These are phyloP conservation scores for Heliconius ethilla DNA, from an alignment of 2,888 invertebrate species.

Conservation along the genomic window DNA sequence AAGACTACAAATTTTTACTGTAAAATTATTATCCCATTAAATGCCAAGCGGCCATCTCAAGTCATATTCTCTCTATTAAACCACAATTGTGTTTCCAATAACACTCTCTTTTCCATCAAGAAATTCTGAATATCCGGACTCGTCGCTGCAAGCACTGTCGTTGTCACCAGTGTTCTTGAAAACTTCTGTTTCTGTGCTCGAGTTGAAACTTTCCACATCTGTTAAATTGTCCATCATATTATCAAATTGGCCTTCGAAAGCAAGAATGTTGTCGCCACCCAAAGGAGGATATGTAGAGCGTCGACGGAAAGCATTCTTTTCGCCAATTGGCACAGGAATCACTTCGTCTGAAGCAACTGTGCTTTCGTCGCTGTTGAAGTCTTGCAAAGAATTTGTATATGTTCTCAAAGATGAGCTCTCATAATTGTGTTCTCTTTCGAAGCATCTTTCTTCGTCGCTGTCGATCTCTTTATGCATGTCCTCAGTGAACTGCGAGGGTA, in stretches of 20 bases:
- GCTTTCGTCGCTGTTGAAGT: constrained; percentile 47
- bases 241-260: constrained; percentile 70
- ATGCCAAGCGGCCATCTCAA: constrained; percentile 42
- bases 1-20: not conserved
- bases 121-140: constrained; percentile 94
- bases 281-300: constrained; percentile 76
- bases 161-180: constrained; percentile 82
- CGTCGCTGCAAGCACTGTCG: constrained; percentile 93
- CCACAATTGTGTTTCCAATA: constrained; percentile 78
- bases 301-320: constrained; percentile 70
- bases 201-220: constrained; percentile 69
- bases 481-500: constrained; percentile 70
- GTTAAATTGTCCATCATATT: constrained; percentile 72
- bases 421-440: constrained; percentile 55
- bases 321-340: constrained; percentile 77
- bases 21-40: constrained; percentile 28
- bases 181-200: constrained; percentile 75
- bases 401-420: constrained; percentile 54
- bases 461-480: constrained; percentile 67
- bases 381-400: constrained; percentile 56
- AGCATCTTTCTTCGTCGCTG: constrained; percentile 67
- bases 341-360: constrained; percentile 61
- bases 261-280: constrained; percentile 58
- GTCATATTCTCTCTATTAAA: constrained; percentile 51
- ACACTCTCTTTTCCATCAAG: constrained; percentile 81